Percentiles rank a stretch among this genome's conserved stretches.
These are phyloP conservation scores for Drosophila pseudoananassae DNA, from an alignment of 1,140 invertebrate species.

Conservation along the genomic window DNA sequence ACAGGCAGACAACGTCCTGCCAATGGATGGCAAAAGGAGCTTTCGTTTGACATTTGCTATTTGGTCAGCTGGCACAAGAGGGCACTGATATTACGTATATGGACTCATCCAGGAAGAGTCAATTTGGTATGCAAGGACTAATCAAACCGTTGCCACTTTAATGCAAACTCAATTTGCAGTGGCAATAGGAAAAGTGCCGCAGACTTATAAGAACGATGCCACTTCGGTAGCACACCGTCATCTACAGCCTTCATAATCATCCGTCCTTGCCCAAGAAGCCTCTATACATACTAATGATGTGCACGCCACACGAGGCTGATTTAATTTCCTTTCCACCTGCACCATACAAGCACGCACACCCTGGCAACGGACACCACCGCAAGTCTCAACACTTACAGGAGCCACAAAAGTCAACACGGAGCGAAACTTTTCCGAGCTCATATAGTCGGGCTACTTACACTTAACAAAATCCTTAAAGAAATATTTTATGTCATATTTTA, in stretches of 20 bases:
- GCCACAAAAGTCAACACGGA: conserved; percentile 73
- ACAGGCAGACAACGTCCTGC: conserved; percentile 13
- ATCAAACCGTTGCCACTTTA: conserved; percentile 61
- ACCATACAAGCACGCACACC: conserved; percentile 14
- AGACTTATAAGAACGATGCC: conserved; percentile 32
- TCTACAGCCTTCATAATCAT: conserved; percentile 40
- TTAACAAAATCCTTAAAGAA: not conserved
- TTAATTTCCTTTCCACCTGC: conserved; percentile 77
- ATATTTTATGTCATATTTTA: too few relatives aligned
- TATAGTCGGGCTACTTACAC: conserved; percentile 63
- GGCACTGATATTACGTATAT: not conserved
- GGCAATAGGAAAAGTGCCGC: conserved; percentile 63
- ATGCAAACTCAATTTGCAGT: conserved; percentile 65
- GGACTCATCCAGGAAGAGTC: conserved; percentile 12
- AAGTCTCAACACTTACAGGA: conserved; percentile 58
- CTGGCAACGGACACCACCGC: conserved; percentile 65
- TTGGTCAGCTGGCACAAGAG: conserved; percentile 48
- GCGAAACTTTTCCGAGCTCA: conserved; percentile 60
- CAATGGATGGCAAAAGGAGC: conserved; percentile 3
- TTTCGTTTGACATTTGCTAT: conserved; percentile 40
- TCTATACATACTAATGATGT: conserved; percentile 79
- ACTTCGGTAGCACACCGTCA: not conserved
- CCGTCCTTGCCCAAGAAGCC: conserved; percentile 36
- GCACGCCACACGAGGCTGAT: conserved; percentile 76
- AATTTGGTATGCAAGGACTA: conserved; percentile 45